Evolutionary conservation across 1,140 invertebrate species (phyloP).

Genomic region (Drosophila aff.): DNA sequence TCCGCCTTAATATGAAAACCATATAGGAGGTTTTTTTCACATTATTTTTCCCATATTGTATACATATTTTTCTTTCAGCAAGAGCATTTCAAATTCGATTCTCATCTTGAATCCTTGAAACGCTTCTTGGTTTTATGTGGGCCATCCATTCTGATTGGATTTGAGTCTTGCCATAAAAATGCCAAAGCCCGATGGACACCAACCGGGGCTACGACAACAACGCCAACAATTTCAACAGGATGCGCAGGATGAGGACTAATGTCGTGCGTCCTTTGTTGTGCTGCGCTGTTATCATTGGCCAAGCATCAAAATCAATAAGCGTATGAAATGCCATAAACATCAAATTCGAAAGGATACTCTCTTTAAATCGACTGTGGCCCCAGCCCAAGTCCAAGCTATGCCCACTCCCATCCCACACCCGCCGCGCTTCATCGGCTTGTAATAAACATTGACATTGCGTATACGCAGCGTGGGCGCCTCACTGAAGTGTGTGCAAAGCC

Average conservation of each 20-base stretch:
- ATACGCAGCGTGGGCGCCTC: slow-evolving; percentile 38
- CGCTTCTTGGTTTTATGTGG: slow-evolving; percentile 71
- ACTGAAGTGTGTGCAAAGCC: slow-evolving; percentile 33
- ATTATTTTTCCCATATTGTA: not conserved
- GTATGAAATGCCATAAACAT: slow-evolving; percentile 73
- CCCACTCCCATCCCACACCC: not conserved
- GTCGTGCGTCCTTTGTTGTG: slow-evolving; percentile 39
- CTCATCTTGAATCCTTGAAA: not conserved
- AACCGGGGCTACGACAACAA: slow-evolving; percentile 12
- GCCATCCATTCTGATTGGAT: slow-evolving; percentile 76
- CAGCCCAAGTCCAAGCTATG: not conserved
- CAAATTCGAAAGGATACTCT: slow-evolving; percentile 49
- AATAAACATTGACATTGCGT: slow-evolving; percentile 26
- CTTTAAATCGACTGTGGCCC: slow-evolving; percentile 46
- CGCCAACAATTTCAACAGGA: slow-evolving; percentile 14
- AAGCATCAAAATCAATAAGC: slow-evolving; percentile 76
- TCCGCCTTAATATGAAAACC: not conserved
- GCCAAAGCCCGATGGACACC: slow-evolving; percentile 36
- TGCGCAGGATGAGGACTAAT: slow-evolving; percentile 45
- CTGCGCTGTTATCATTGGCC: slow-evolving; percentile 49
- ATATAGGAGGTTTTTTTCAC: too few species aligned
- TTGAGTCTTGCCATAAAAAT: slow-evolving; percentile 60
- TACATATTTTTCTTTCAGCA: not conserved
- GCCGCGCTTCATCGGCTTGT: slow-evolving; percentile 7
- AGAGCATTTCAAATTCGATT: slow-evolving; percentile 27